Base-by-base conservation (phyloP, 2,888 invertebrate genomes). In the Seladonia tumulorum region DNA sequence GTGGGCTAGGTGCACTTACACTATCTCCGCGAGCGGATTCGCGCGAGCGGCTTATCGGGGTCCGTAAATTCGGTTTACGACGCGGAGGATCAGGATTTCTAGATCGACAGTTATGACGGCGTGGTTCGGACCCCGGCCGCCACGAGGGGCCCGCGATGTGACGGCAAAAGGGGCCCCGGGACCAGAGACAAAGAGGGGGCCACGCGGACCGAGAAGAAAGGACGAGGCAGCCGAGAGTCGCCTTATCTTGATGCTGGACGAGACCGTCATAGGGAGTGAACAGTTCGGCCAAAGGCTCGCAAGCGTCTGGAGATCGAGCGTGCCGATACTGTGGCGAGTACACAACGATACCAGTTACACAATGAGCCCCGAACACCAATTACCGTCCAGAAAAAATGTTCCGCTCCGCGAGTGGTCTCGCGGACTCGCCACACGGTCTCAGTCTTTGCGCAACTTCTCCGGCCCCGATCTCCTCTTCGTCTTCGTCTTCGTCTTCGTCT, bases 361-460 rank as follows among this genome's bases (percentile, higher is more conserved):
- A 93, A 93, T 93, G 93, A 92, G 88, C 77, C 83, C 87, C 88
- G 90, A 93, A 91, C 92, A 93, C 93, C 93, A 93, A 93, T 93
- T 93, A 93, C 91, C 91, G 91, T 88, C 83, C 80, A 87, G 89
- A 89, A 91, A 87, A 91, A 91, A 89, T 84, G 83, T 88, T 83
- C 87, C 77, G 81, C 88, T 83, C 89, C 85, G 87, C 84, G 86
- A 91, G 88, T 85, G 88, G 85, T 89, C 89, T 81, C 79, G 76
- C 75, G 70, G 18, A 42, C 73, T 73, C 82, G 70, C 70, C 42
- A 68, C 49, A 35, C 63, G 81, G 76, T 83, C 79, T 53, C 79
- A 18, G 66, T 35, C 85, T 81, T 84, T 85, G 84, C 86, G 77
- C 80, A 85, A 88, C 86, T 83, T 77, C 57, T 66, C 22, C 83